Conservation (phyloP, 1,140 invertebrate species). For the Anagrus nilaparvatae region DNA sequence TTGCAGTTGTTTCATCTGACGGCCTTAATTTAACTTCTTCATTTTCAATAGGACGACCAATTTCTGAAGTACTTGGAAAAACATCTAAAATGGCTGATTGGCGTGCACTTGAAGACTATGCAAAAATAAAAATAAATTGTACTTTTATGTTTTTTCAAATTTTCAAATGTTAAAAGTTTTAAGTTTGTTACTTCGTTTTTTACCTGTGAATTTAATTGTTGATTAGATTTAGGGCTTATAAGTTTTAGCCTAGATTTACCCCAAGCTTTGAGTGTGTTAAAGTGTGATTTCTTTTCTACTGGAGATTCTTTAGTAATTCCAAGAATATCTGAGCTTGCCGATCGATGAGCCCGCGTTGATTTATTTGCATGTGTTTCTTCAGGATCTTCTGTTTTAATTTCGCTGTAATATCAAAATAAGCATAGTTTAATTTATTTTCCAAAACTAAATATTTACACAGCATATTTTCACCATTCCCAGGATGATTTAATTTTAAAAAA, state of each 20-base stretch:
- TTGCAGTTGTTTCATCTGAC: slow-evolving; percentile 53
- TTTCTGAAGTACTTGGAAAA: no score
- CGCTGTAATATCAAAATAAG: slow-evolving; percentile 42
- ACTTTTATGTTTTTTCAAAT: no score
- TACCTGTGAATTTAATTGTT: slow-evolving; percentile 33
- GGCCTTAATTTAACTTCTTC: no score
- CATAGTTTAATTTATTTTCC: no score
- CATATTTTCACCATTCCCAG: no score
- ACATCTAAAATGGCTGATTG: no score
- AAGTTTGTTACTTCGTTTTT: slow-evolving; percentile 40
- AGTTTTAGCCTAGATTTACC: slow-evolving; percentile 64
- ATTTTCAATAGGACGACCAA: no score
- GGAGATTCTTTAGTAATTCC: slow-evolving; percentile 46
- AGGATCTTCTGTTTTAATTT: slow-evolving; percentile 47
- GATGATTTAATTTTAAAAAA: no score
- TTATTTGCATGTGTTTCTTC: slow-evolving; percentile 41
- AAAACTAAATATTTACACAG: no score
- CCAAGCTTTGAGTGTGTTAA: slow-evolving; percentile 74
- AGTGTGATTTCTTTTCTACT: slow-evolving; percentile 60
- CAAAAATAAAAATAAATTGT: no score
- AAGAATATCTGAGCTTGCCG: slow-evolving; percentile 47
- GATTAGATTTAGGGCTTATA: slow-evolving; percentile 51
- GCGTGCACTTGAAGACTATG: no score
- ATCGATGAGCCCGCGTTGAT: slow-evolving; percentile 53
- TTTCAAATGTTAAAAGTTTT: no score